These are phyloP conservation scores for Drosophila triauraria DNA, from an alignment of 1,140 invertebrate genomes.

Conservation along the genomic window DNA sequence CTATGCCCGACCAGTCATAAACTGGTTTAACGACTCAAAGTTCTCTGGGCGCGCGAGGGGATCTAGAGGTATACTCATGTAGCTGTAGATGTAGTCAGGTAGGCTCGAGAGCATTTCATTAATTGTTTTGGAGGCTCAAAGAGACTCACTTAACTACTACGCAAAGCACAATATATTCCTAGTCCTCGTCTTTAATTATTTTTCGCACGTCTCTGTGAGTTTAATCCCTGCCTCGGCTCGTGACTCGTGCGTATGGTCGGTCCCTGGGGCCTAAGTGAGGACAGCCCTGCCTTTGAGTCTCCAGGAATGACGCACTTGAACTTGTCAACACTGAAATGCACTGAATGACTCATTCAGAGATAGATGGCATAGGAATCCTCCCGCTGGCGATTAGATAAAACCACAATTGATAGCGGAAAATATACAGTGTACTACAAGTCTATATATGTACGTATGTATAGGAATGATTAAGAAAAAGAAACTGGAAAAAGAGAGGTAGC, in stretches of 20 bases:
- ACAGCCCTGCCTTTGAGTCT: background rate
- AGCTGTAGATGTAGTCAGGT: conserved; percentile 11
- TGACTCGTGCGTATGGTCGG: too few species aligned
- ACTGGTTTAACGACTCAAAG: conserved; percentile 75
- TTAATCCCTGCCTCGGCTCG: too few species aligned
- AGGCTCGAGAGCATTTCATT: conserved; percentile 6
- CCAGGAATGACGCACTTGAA: conserved; percentile 39
- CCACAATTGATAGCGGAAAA: conserved; percentile 13
- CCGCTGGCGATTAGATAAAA: conserved; percentile 29
- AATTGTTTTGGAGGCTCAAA: background rate
- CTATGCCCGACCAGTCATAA: conserved; percentile 68
- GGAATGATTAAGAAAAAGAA: background rate
- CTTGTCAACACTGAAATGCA: conserved; percentile 33
- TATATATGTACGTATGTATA: background rate
- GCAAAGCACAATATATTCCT: background rate
- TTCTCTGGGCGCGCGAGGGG: conserved; percentile 39
- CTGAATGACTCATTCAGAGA: conserved; percentile 3
- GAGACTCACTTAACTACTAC: too few species aligned
- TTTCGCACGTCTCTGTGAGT: background rate
- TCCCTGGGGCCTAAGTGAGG: background rate
- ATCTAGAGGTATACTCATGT: conserved; percentile 5
- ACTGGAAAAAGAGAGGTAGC: conserved; percentile 1
- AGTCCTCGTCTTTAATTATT: background rate
- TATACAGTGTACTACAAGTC: background rate
- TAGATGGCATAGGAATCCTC: conserved; percentile 6